phyloP scores from a whole-genome alignment of 2,797 vertebrate species.

The Manis javanica region DNA sequence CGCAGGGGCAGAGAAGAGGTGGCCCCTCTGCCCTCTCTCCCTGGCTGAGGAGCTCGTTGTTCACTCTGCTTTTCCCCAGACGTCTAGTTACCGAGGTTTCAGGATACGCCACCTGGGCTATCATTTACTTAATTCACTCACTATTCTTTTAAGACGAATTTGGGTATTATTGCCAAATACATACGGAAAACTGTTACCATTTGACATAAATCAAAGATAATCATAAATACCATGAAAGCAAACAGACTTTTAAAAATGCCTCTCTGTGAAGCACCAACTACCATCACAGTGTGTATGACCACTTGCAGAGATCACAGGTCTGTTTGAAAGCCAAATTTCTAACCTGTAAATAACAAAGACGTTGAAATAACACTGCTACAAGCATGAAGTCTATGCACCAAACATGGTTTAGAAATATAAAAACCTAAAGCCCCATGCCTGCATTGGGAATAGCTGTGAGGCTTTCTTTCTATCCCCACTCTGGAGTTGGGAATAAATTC shows the following conservation, averaged over 20 bases:
- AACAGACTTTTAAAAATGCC: neutral
- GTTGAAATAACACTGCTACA: neutral
- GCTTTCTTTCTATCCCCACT: neutral
- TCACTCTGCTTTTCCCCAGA: fast-evolving
- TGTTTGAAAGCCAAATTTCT: neutral
- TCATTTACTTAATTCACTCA: neutral
- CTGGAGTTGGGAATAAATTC: neutral
- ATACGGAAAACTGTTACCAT: neutral
- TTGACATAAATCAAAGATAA: neutral
- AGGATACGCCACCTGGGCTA: neutral
- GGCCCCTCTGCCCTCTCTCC: neutral
- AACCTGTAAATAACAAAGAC: neutral
- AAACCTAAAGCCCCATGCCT: neutral
- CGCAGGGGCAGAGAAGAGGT: fast-evolving
- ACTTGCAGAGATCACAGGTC: neutral
- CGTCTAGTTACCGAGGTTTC: no score
- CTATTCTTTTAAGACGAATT: neutral
- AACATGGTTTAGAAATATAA: neutral
- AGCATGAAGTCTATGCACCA: neutral
- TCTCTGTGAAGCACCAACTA: neutral
- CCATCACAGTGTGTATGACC: neutral
- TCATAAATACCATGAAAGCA: neutral
- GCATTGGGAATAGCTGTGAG: neutral
- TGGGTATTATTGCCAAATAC: neutral
- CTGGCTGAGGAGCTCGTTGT: no score